phyloP scores from a whole-genome alignment of 1,140 invertebrate genomes.

The Dufourea novaeangliae region DNA sequence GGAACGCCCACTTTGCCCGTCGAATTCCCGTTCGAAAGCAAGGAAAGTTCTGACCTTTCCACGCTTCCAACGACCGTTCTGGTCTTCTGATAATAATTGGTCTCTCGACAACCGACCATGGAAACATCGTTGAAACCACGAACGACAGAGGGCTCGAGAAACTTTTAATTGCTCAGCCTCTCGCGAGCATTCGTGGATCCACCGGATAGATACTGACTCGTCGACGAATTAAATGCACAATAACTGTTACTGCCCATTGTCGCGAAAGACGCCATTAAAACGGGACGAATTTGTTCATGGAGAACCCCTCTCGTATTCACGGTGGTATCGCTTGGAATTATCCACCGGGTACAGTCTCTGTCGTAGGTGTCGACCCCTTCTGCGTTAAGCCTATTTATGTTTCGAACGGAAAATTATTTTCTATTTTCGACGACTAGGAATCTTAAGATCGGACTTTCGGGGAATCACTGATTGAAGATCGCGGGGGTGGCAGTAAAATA shows the following conservation, averaged over 20 bases:
- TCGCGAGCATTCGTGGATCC: too few relatives aligned
- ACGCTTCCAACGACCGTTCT: not conserved
- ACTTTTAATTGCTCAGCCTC: constrained; percentile 34
- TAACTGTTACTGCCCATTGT: constrained; percentile 2
- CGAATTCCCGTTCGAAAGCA: too few relatives aligned
- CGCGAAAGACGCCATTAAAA: not conserved
- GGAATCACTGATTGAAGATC: not conserved
- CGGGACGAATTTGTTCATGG: too few relatives aligned
- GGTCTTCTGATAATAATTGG: constrained; percentile 20
- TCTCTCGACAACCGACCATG: not conserved
- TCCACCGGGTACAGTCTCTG: too few relatives aligned
- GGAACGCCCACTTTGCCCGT: not conserved
- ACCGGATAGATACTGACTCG: not conserved
- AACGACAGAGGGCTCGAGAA: not conserved
- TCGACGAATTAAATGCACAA: not conserved
- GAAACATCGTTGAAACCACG: not conserved
- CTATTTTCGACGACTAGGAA: too few relatives aligned
- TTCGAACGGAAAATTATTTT: too few relatives aligned
- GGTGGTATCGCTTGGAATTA: too few relatives aligned
- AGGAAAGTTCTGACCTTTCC: not conserved
- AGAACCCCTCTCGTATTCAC: too few relatives aligned
- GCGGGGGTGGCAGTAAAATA: not conserved
- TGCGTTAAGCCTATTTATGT: too few relatives aligned
- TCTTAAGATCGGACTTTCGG: too few relatives aligned
- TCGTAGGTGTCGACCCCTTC: too few relatives aligned